Conservation (phyloP, 2,888 invertebrate genomes). For the Baronia brevicornis region DNA sequence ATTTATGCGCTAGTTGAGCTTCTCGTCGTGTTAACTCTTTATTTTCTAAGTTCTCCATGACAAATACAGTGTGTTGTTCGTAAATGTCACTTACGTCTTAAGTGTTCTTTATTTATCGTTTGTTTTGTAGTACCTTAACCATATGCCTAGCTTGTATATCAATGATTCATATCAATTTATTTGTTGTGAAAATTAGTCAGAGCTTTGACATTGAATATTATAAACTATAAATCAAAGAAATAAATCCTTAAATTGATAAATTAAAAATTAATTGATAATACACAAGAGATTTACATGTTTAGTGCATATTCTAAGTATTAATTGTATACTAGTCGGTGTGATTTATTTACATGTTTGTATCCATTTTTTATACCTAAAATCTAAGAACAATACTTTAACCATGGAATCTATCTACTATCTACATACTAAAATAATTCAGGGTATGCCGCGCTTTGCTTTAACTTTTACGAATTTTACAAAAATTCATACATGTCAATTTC, state of each 20-base stretch:
- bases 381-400: too few species aligned
- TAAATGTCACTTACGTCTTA: constrained; percentile 1
- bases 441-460: too few species aligned
- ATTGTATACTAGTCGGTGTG: constrained; percentile 26
- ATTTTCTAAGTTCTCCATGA: constrained; percentile 56
- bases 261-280: constrained; percentile 13
- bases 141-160: constrained; percentile 14
- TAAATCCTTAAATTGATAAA: too few species aligned
- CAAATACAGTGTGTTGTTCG: constrained; percentile 29
- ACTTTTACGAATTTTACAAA: too few species aligned
- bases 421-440: too few species aligned
- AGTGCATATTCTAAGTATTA: constrained; percentile 24
- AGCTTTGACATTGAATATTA: constrained; percentile 14
- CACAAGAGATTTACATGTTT: constrained; percentile 25
- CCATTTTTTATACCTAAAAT: constrained; percentile 9
- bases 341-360: constrained; percentile 17
- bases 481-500: too few species aligned
- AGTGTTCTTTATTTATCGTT: constrained; percentile 27
- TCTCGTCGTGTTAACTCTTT: constrained; percentile 46
- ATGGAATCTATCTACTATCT: too few species aligned
- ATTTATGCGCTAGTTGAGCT: constrained; percentile 59
- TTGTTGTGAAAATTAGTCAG: constrained; percentile 15
- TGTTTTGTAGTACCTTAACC: constrained; percentile 22
- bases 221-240: too few species aligned
- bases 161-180: constrained; percentile 16